Percentiles rank a stretch among this genome's conserved stretches.
These are phyloP conservation scores for Ceratina japonica DNA, from an alignment of 1,140 invertebrate species.

Conservation along the genomic window DNA sequence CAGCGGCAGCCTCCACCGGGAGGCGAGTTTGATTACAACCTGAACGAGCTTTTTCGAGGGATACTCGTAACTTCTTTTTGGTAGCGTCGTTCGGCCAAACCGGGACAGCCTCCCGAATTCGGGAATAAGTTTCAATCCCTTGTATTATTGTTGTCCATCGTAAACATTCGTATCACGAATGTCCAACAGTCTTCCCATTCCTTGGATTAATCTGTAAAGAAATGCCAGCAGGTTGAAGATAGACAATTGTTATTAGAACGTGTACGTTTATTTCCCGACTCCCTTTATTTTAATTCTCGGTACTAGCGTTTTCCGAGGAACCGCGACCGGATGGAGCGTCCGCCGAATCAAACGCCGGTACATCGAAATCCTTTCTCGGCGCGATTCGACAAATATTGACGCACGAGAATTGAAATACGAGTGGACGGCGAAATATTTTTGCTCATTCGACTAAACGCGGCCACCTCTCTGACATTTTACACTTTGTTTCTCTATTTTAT, in stretches of 20 bases:
- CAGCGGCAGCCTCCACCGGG: slow-evolving; percentile 11
- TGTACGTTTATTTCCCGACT: background rate
- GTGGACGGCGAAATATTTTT: slow-evolving; percentile 66
- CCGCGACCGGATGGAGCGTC: slow-evolving; percentile 28
- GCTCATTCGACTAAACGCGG: slow-evolving; percentile 40
- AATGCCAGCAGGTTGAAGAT: no score
- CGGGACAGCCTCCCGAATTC: no score
- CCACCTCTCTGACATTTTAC: no score
- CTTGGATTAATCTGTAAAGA: no score
- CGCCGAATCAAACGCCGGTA: slow-evolving; percentile 56
- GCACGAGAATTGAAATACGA: slow-evolving; percentile 63
- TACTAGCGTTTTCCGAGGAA: slow-evolving; percentile 42
- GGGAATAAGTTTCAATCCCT: no score
- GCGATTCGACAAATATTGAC: slow-evolving; percentile 66
- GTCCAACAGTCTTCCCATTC: no score
- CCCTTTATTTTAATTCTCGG: slow-evolving; percentile 47
- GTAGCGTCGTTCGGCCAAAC: background rate
- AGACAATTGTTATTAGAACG: no score
- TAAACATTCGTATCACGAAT: no score
- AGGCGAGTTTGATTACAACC: slow-evolving; percentile 29
- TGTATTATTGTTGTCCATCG: no score
- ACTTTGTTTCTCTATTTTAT: no score
- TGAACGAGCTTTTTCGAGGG: slow-evolving; percentile 14
- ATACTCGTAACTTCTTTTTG: background rate
- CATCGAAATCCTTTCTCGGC: slow-evolving; percentile 64